A percentile compares a stretch with the other conserved stretches of the same genome.
These are phyloP conservation scores for Lota lota DNA, from an alignment of 2,113 vertebrate genomes.

Conservation along the genomic window DNA sequence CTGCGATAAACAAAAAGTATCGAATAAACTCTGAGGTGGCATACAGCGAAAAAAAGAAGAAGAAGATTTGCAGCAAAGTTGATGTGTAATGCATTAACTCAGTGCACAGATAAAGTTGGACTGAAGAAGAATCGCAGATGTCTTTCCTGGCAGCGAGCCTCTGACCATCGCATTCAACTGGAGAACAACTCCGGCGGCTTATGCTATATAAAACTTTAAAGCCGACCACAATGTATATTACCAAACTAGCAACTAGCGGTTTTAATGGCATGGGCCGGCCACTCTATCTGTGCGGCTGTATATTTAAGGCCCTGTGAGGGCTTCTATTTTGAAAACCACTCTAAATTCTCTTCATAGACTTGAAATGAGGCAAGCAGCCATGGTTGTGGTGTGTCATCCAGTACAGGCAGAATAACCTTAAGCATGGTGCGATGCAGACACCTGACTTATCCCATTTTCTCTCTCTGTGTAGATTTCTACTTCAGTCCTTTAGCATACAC, in stretches of 20 bases:
- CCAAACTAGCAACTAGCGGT: conserved; percentile 54
- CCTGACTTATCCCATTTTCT: no score
- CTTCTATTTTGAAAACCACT: conserved; percentile 64
- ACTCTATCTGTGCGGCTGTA: conserved; percentile 60
- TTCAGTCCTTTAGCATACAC: no score
- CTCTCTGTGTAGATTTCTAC: no score
- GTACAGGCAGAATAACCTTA: conserved; percentile 39
- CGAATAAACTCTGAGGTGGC: no score
- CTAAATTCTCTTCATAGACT: conserved; percentile 61
- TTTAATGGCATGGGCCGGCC: conserved; percentile 61
- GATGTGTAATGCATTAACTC: no score
- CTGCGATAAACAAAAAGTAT: no score
- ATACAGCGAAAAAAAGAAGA: no score
- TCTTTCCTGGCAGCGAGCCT: no score
- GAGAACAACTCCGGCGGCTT: not conserved
- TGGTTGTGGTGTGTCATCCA: conserved; percentile 45
- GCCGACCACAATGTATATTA: conserved; percentile 36
- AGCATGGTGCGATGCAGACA: conserved; percentile 50
- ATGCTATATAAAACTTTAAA: conserved; percentile 54
- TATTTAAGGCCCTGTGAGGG: conserved; percentile 53
- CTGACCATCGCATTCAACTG: no score
- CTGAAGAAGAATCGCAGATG: no score
- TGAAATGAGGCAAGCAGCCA: conserved; percentile 55
- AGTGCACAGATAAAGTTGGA: no score
- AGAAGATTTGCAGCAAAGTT: no score